A percentile compares a stretch with the other conserved stretches of the same genome.
These are phyloP conservation scores for Megaceryle maxima DNA, from an alignment of 2,113 vertebrate species.

Conservation along the genomic window DNA sequence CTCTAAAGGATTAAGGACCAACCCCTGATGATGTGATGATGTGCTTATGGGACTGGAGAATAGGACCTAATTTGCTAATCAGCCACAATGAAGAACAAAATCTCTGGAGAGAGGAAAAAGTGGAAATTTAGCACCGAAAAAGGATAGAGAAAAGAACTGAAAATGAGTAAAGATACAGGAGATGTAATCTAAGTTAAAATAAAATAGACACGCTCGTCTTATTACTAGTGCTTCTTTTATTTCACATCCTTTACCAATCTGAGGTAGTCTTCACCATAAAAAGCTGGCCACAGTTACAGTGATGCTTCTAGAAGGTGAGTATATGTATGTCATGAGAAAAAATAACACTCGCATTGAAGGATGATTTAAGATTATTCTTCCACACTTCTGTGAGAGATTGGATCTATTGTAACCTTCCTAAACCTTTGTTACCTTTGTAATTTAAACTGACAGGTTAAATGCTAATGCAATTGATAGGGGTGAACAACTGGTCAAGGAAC, in stretches of 20 bases:
- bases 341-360: slow-evolving; percentile 7
- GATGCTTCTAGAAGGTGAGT: slow-evolving; percentile 27
- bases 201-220: not conserved
- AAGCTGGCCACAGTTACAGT: not conserved
- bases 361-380: slow-evolving; percentile 56
- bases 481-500: slow-evolving; percentile 75
- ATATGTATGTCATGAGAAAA: slow-evolving; percentile 22
- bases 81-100: not conserved
- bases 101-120: not conserved
- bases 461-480: slow-evolving; percentile 76
- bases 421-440: slow-evolving; percentile 75
- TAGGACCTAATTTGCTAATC: not conserved
- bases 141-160: not conserved
- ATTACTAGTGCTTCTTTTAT: not conserved
- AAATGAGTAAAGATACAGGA: not conserved
- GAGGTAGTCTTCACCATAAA: not conserved
- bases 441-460: slow-evolving; percentile 75
- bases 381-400: slow-evolving; percentile 17
- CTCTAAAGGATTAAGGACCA: not conserved
- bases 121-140: not conserved
- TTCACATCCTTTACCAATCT: not conserved
- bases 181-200: not conserved
- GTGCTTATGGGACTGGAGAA: not conserved
- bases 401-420: slow-evolving; percentile 67
- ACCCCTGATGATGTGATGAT: no score